Percentiles rank a stretch among this genome's conserved stretches.
phyloP scores from a whole-genome alignment of 2,888 invertebrate species.

The Synergus gifuensis region DNA sequence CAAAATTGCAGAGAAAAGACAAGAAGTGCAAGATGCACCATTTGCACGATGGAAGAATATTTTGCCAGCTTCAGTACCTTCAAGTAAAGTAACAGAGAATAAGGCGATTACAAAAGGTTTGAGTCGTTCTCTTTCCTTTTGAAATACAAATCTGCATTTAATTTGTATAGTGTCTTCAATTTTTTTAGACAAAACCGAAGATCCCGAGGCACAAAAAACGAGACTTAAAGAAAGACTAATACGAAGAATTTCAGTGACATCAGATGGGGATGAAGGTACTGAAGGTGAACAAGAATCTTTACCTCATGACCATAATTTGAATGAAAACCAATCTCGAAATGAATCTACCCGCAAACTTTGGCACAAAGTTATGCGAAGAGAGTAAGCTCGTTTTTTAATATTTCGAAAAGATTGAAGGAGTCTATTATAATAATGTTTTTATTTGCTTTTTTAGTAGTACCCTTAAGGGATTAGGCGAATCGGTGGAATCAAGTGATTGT shows the following conservation, averaged over 20 bases:
- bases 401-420: background rate
- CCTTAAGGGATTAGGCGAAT: background rate
- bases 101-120: slow-evolving; percentile 44
- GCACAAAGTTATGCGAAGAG: background rate
- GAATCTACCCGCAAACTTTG: background rate
- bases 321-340: background rate
- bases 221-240: slow-evolving; percentile 43
- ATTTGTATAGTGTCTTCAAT: background rate
- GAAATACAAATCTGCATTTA: background rate
- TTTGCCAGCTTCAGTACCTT: slow-evolving; percentile 78
- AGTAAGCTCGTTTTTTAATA: background rate
- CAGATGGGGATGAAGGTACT: slow-evolving; percentile 66
- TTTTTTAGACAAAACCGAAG: slow-evolving; percentile 29
- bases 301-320: slow-evolving; percentile 57
- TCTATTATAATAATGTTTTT: background rate
- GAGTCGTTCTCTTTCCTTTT: background rate
- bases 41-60: slow-evolving; percentile 86
- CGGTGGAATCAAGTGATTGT: slow-evolving; percentile 30
- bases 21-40: slow-evolving; percentile 82
- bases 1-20: slow-evolving; percentile 87
- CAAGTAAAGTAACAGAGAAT: slow-evolving; percentile 52
- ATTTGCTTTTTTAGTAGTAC: background rate
- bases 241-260: slow-evolving; percentile 65
- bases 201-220: slow-evolving; percentile 38
- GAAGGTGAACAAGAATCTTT: slow-evolving; percentile 66